Conservation (phyloP, 53 echinoderm and acorn worm genomes). For the Stichopus horrens region DNA sequence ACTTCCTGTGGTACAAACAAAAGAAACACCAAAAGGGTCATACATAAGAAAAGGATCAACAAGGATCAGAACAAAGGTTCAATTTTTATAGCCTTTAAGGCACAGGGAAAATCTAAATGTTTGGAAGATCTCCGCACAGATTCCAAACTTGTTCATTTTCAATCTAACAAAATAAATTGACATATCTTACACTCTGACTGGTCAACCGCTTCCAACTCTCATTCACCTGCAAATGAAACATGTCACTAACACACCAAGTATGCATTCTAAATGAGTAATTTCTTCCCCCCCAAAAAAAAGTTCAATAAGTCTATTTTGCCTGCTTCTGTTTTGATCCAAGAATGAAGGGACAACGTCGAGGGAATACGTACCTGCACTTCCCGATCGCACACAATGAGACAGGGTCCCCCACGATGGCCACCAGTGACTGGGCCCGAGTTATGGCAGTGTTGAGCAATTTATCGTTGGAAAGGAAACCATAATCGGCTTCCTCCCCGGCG, state of each 20-base stretch:
- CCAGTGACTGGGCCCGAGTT: constrained; percentile 93
- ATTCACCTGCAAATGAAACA: no score
- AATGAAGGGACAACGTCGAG: no score
- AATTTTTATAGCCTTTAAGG: neutral
- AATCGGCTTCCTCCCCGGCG: constrained; percentile 81
- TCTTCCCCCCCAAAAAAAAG: no score
- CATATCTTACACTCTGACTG: no score
- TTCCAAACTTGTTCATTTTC: no score
- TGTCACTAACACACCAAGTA: no score
- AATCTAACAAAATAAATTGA: no score
- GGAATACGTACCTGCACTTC: constrained; percentile 83
- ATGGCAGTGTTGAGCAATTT: constrained; percentile 98
- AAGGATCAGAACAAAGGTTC: neutral
- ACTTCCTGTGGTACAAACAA: constrained; percentile 59
- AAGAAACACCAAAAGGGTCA: neutral
- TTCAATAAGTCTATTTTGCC: no score
- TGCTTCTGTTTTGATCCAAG: no score
- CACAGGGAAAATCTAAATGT: neutral
- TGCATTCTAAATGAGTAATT: no score
- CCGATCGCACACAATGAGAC: constrained; percentile 90
- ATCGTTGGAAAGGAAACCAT: constrained; percentile 94
- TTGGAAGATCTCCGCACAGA: no score
- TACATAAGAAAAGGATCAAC: neutral
- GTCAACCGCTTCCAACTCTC: no score
- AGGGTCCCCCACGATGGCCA: constrained; percentile 93